These are phyloP conservation scores for Orius insidiosus DNA, from an alignment of 1,140 invertebrate species.

Conservation along the genomic window DNA sequence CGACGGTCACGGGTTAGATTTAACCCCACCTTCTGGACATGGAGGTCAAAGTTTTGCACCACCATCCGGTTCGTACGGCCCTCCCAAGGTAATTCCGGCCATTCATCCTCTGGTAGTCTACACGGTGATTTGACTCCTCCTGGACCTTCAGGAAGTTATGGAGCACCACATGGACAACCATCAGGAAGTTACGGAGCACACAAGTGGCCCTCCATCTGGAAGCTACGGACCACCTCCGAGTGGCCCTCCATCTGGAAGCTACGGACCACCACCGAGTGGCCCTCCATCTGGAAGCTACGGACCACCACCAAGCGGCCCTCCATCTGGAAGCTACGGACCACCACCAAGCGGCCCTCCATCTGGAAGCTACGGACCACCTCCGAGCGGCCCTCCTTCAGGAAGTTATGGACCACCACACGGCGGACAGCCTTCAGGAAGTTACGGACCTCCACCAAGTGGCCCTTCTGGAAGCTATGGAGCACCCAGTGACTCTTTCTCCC, in stretches of 20 bases:
- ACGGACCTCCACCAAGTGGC: constrained; percentile 27
- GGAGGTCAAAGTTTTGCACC: neutral
- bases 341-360: neutral
- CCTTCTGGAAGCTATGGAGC: constrained; percentile 17
- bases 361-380: constrained; percentile 10
- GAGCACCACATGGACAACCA: constrained; percentile 25
- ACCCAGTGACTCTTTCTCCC: constrained; percentile 18
- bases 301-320: constrained; percentile 16
- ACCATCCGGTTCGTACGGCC: constrained; percentile 20
- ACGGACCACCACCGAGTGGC: constrained; percentile 9
- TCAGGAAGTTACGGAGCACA: constrained; percentile 31
- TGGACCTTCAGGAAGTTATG: constrained; percentile 13
- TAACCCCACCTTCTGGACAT: neutral
- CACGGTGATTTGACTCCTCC: constrained; percentile 11
- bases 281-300: constrained; percentile 9
- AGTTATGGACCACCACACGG: neutral
- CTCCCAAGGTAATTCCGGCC: neutral
- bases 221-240: constrained; percentile 13
- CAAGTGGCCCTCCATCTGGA: constrained; percentile 23
- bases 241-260: constrained; percentile 12
- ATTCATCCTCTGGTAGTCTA: constrained; percentile 9
- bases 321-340: constrained; percentile 16
- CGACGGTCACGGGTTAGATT: neutral
- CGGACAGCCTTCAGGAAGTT: constrained; percentile 14
- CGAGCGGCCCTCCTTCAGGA: constrained; percentile 15